Percentiles rank a stretch among this genome's conserved stretches.
Evolutionary conservation across 2,113 vertebrate species (phyloP).

Genomic region (Serinus canaria): DNA sequence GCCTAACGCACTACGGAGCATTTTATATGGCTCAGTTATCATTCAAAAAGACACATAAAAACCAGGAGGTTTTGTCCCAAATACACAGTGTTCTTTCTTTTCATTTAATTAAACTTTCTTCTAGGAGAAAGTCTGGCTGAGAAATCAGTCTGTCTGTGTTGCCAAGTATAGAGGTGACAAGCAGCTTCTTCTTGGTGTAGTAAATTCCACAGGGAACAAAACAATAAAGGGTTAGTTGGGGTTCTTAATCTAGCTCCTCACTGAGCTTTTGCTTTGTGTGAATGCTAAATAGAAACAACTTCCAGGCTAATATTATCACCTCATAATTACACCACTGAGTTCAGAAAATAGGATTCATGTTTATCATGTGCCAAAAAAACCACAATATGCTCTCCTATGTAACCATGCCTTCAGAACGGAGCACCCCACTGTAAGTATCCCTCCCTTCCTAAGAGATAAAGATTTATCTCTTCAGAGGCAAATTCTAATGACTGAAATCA

Average conservation of each 20-base stretch:
- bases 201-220: background rate
- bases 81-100: background rate
- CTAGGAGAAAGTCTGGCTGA: background rate
- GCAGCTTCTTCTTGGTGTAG: background rate
- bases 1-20: background rate
- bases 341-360: background rate
- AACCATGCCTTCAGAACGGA: background rate
- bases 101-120: background rate
- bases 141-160: background rate
- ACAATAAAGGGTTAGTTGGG: background rate
- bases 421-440: background rate
- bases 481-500: background rate
- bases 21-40: slow-evolving; percentile 3
- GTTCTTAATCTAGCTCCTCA: background rate
- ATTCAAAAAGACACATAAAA: background rate
- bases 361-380: background rate
- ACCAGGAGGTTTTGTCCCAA: background rate
- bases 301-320: background rate
- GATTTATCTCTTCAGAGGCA: background rate
- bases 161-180: background rate
- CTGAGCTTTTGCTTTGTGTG: background rate
- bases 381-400: background rate
- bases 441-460: background rate
- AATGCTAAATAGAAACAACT: background rate
- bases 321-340: background rate